Conservation (phyloP, 2,113 vertebrate genomes). For the Donacobius atricapilla region DNA sequence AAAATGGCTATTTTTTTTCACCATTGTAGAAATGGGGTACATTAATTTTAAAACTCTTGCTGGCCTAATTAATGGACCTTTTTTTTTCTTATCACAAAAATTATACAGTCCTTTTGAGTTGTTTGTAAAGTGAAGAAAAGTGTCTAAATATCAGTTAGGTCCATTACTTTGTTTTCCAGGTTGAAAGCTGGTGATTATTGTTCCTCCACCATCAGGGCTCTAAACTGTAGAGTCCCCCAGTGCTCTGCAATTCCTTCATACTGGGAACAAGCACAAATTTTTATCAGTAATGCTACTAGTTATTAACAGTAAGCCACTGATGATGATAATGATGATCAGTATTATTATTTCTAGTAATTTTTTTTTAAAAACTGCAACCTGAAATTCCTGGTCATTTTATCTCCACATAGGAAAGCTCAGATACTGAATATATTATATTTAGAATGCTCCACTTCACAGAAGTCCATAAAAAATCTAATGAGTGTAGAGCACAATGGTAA, state of each 20-base stretch:
- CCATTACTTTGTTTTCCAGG: not conserved
- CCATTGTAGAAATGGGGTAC: accelerated
- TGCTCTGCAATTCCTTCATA: not conserved
- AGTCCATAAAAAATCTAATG: not conserved
- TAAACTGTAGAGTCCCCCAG: not conserved
- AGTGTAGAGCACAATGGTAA: not conserved
- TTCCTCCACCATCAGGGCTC: not conserved
- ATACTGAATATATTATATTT: not conserved
- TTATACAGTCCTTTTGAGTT: not conserved
- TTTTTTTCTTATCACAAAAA: not conserved
- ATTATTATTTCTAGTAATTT: not conserved
- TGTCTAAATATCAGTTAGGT: not conserved
- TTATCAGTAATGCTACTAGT: not conserved
- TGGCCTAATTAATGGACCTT: not conserved
- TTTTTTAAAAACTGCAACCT: not conserved
- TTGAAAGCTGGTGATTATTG: not conserved
- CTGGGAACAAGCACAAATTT: not conserved
- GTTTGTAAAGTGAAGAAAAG: not conserved
- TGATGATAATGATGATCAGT: not conserved
- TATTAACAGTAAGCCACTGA: not conserved
- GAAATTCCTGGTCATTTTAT: not conserved
- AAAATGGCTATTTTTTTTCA: not conserved
- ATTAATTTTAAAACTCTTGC: not conserved
- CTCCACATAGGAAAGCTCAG: not conserved
- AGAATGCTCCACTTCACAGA: not conserved